Base-by-base conservation (phyloP, 2,113 vertebrate genomes). In the Hassar affinis region DNA sequence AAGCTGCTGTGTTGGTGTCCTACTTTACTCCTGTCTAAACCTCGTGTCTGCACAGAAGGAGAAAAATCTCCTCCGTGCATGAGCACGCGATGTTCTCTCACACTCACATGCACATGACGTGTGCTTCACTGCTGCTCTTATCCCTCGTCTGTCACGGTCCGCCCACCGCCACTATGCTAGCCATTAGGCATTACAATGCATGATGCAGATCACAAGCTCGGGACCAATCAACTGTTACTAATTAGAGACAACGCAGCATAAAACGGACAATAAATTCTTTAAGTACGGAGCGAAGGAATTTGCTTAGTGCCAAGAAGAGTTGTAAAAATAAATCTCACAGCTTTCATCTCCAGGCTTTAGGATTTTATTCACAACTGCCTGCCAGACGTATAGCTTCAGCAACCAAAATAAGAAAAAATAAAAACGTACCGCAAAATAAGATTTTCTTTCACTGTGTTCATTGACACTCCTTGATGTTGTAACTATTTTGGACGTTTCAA, bases 51-150 rank as follows among this genome's bases (percentile, higher is more conserved):
- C 59, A 17, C 66, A 83, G 66, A 57, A 78, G 14, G 56, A 81
- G 62, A 79, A 79, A 85, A 92, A 88, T 35, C 66, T 30, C 84
- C 83, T 54, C 72, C 45, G 38, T 72, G 59, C 0, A 27, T 33
- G 47, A 61, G 68, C 54, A 71, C 77, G 79, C 38, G 85, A 89
- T 86, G 88, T 86, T 74, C 86, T 82, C 86, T 92, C 92, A 93
- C 91, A 85, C 91, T 90, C 88, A 84, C 54, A 51, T 85, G 81
- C 92, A 94, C 88, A 91, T 93, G 92, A 91, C 80, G n/a, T 72
- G 42, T 33, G 89, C 88, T 88, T 80, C 84, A 78, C 87, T 2
- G 75, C 89, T 75, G 77, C 82, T 80, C 85, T 61, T 85, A 80
- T 87, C 86, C 83, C 79, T 82, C 84, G 85, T 86, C 68, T 72